These are phyloP conservation scores for Cotesia typhae DNA, from an alignment of 1,140 invertebrate genomes.

Conservation along the genomic window DNA sequence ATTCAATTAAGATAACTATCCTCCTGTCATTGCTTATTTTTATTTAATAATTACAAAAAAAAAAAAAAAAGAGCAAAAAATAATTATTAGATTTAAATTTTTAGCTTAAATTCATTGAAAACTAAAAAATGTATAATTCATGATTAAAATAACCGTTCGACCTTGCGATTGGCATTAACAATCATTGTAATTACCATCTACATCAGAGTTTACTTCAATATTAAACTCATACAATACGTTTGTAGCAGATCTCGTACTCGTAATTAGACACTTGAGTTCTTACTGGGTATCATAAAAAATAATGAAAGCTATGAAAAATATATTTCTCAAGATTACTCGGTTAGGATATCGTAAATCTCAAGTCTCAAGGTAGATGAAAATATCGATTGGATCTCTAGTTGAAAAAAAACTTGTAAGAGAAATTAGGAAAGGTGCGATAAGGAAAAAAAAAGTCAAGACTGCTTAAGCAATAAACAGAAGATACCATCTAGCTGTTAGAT, in stretches of 20 bases:
- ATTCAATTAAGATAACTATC: slow-evolving; percentile 29
- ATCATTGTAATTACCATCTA: slow-evolving; percentile 30
- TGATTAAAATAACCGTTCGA: background rate
- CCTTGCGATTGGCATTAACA: slow-evolving; percentile 23
- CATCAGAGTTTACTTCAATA: background rate
- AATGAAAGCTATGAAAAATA: background rate
- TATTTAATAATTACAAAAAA: background rate
- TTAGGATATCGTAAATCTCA: too few species aligned
- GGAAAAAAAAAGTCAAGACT: too few species aligned
- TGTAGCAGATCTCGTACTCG: slow-evolving; percentile 1
- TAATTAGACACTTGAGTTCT: background rate
- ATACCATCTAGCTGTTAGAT: too few species aligned
- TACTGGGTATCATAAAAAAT: background rate
- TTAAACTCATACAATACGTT: slow-evolving; percentile 1
- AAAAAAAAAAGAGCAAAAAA: background rate
- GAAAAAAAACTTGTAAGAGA: too few species aligned
- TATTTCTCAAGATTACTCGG: too few species aligned
- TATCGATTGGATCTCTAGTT: too few species aligned
- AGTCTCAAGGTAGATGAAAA: too few species aligned
- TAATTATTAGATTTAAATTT: background rate
- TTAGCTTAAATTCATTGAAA: background rate
- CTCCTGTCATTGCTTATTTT: background rate
- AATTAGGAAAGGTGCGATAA: too few species aligned
- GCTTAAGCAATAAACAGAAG: too few species aligned
- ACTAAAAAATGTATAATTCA: background rate